Evolutionary conservation across 2,797 vertebrate species (phyloP).

Genomic region (Acipenser transmontanus): DNA sequence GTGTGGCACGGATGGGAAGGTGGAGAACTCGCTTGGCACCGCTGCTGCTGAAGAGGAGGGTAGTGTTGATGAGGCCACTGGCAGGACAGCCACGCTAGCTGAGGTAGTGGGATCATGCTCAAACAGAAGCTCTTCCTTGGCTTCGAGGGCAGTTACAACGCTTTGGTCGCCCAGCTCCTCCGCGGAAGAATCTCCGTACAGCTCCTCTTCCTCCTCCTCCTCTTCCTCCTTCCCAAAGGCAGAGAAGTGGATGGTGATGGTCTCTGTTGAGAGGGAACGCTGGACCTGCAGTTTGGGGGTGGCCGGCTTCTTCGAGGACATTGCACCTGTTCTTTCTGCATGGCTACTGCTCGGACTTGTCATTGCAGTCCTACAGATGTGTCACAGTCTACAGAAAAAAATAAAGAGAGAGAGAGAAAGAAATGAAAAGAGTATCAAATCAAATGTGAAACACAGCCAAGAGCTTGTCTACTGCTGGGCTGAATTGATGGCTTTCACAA

Average conservation of each 20-base stretch:
- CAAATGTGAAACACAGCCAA: background rate
- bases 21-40: constrained; percentile 27
- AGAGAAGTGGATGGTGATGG: constrained; percentile 90
- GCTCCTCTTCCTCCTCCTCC: constrained; percentile 82
- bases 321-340: constrained; percentile 71
- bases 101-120: constrained; percentile 55
- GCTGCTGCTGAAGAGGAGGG: constrained; percentile 40
- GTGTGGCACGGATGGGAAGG: constrained; percentile 35
- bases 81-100: constrained; percentile 33
- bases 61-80: constrained; percentile 35
- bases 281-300: constrained; percentile 85
- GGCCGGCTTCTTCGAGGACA: constrained; percentile 66
- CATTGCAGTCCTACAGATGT: constrained; percentile 71
- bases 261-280: constrained; percentile 78
- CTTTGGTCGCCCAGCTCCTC: constrained; percentile 64
- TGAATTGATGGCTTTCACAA: no score
- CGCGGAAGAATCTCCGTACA: constrained; percentile 42
- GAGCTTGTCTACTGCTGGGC: no score
- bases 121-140: constrained; percentile 83
- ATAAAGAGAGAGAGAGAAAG: constrained; percentile 10
- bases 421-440: background rate
- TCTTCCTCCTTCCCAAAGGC: constrained; percentile 87
- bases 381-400: constrained; percentile 59
- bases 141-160: constrained; percentile 82
- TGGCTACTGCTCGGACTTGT: constrained; percentile 81